Evolutionary conservation across 1,140 invertebrate species (phyloP), one percentile per base, ranked within the genome.

Genomic region (Hycleus cichorii): DNA sequence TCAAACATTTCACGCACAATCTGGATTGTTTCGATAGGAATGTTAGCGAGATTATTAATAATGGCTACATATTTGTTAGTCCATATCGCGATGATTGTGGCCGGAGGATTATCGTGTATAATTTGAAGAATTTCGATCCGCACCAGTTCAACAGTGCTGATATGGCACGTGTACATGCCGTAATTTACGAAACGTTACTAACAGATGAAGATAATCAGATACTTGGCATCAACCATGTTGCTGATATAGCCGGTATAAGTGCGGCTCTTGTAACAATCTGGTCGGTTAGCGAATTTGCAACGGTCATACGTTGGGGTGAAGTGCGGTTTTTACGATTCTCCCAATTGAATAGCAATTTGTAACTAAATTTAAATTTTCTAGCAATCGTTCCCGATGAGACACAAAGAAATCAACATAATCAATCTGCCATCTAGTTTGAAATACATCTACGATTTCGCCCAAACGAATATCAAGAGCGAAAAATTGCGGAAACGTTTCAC

Each of bases 381-480:
- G 85, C 87, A 89, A 82, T 87, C 87, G 3, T 64, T 86, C 47
- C 88, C 89, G 9, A 81, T 89, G 75, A 78, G 88, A 27, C 87
- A 90, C 72, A 90, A 89, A 70, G 81, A 83, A 67, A 78, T 83
- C 39, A 85, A 90, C 65, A 74, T 86, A 45, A 72, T 89, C 10
- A 88, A 91, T 67, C 73, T 89, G 2, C 85, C 86, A 8, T 64
- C 79, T 18, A 77, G 84, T 1, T 67, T 90, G 1, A 82, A 83
- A 63, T 87, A 85, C 67, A 77, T 88, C 12, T 83, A 88, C 56
- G 85, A 89, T 64, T 86, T 90, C 65, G 82, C 83, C 1, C 78
- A 79, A 60, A 79, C 79, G 40, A 81, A 84, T 64, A 76, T 89
- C 26, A 48, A 24, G 51, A 85, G 83, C 51, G 75, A 79, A 24